Evolutionary conservation across 2,113 vertebrate species (phyloP), one percentile per base, ranked within the genome.

Genomic region (Megaceryle maxima): DNA sequence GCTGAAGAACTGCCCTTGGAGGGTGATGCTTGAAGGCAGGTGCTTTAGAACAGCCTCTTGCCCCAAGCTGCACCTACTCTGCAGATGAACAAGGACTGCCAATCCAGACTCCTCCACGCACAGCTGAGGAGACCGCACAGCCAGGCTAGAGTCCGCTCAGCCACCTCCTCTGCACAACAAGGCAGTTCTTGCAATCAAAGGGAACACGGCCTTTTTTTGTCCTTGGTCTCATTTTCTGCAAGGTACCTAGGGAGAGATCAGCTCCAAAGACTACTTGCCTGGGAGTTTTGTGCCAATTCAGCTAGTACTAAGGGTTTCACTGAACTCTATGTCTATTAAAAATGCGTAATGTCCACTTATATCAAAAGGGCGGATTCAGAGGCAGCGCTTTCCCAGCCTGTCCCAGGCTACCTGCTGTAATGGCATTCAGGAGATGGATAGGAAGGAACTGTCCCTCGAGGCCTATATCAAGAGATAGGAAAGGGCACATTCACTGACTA

Each of bases 181-280:
- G 4, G 72, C 78, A 78, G 51, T 37, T 94, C 80, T 55, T n/a
- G 57, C 74, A 48, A 79, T 88, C 85, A 82, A 82, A 95, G 50
- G 29, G 83, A 96, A 62, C 6, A 4, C 22, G 73, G 94, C 74
- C 88, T 87, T 80, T 69, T 91, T 73, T 44, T 94, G 96, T 96
- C 96, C 95, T 96, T 96, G 95, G 88, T 93, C 94, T 94, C 77
- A 83, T 93, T 94, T 92, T 87, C 96, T 87, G 94, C 95, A 56
- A 59, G 94, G 96, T 62, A 59, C 94, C 95, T 26, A 84, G 96
- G 95, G 96, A 96, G 88, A 94, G 88, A 95, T 97, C 96, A 85
- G 77, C 95, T 94, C 94, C 90, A 79, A 92, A 94, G 86, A 37
- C 89, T 87, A 86, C 82, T 87, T 95, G 91, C 59, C 83, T 79